Evolutionary conservation across 2,888 invertebrate genomes (phyloP), one percentile per base, ranked within the genome.

Genomic region (Globia sparganii): DNA sequence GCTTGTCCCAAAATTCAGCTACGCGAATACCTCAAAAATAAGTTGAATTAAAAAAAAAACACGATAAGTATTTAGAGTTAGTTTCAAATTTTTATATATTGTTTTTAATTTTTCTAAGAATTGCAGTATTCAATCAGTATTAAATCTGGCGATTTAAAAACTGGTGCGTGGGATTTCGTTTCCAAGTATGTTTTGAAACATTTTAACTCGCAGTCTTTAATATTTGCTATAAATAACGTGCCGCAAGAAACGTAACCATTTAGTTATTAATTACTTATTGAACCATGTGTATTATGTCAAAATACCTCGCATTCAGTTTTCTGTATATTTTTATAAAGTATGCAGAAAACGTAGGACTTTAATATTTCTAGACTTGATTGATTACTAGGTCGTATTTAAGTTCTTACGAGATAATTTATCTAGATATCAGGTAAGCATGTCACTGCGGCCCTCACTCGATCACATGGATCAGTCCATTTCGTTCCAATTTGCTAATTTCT

Each of bases 401-500:
- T 68, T 72, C 34, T 75, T 65, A 65, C 46, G 69, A 83, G 31
- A 34, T 65, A 66, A 75, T 69, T 1, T 72, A 66, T 69, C 40
- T 73, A 58, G 53, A 58, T 67, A 70, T 72, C 70, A 73, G 56
- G 62, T 76, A 73, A 68, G 40, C 49, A 43, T 49, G 59, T 73
- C 31, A 70, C 25, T 31, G 37, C 37, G 74, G 76, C 80, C 86
- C 87, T 87, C 78, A 65, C 40, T 53, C 56, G 76, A 78, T 81
- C 81, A 85, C 85, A 80, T 84, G 83, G 79, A 80, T 84, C 81
- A 85, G 89, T 91, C 91, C 90, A 89, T 90, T 92, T 93, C 88
- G 93, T 90, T 91, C 93, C 91, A 92, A 94, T 93, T 94, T 94
- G 92, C 90, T 90, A 93, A 93, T 94, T 92, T 92, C 89, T 90